Base-by-base conservation (phyloP, 1,140 invertebrate genomes). In the Tetraneura akinire region DNA sequence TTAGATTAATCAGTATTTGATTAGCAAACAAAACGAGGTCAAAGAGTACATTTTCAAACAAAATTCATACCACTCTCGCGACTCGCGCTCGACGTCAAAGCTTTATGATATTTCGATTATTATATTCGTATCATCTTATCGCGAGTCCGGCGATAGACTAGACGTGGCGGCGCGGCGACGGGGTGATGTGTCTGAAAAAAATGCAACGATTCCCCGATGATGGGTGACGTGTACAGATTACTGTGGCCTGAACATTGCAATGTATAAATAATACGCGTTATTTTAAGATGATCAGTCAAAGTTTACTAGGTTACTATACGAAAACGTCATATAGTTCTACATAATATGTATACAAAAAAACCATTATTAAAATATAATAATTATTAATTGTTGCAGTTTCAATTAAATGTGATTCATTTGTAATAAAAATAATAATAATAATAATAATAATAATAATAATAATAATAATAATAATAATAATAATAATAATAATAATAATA, bases 301-400 rank as follows among this genome's bases (percentile, higher is more conserved):
- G 62, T 66, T 66, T 42, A 66, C 18, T 66, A 18, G 32, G 62
- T 42, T 66, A 42, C n/a, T 60, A 14, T 18, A 37, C 23, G 55
- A 60, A 60, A 60, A 60, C 26, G 57, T 60, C 57, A 23, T 11
- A 23, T 60, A 18, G 32, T 37, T n/a, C n/a, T n/a, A n/a, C n/a
- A n/a, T n/a, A n/a, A n/a, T n/a, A n/a, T n/a, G n/a, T n/a, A n/a
- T n/a, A n/a, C n/a, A n/a, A n/a, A n/a, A n/a, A n/a, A n/a, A n/a
- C n/a, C n/a, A n/a, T n/a, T n/a, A n/a, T n/a, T n/a, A n/a, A n/a
- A n/a, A n/a, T n/a, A n/a, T n/a, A n/a, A n/a, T n/a, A n/a, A n/a
- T n/a, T n/a, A n/a, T n/a, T n/a, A n/a, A n/a, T n/a, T n/a, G n/a
- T n/a, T n/a, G n/a, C n/a, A n/a, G n/a, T n/a, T n/a, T n/a, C n/a